phyloP scores from a whole-genome alignment of 2,113 vertebrate genomes.

The Capreolus pygargus region DNA sequence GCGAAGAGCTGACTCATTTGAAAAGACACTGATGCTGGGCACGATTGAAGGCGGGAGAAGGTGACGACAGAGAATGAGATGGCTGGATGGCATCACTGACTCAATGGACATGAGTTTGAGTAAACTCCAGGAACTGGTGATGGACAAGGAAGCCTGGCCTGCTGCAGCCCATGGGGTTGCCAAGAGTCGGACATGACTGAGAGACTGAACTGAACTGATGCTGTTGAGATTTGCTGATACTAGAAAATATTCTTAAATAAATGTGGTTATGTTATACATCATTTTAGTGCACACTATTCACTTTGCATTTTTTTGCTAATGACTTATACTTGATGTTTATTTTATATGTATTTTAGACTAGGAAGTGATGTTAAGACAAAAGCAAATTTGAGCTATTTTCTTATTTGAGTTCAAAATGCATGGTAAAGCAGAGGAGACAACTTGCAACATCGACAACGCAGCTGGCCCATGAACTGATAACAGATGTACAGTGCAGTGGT shows the following conservation, averaged over 20 bases:
- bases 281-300: background rate
- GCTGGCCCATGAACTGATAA: background rate
- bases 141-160: background rate
- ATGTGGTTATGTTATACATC: background rate
- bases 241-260: background rate
- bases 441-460: background rate
- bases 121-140: background rate
- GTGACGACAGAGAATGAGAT: background rate
- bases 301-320: background rate
- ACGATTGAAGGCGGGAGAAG: rapidly evolving
- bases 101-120: background rate
- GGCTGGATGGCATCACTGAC: background rate
- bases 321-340: background rate
- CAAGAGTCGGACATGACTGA: background rate
- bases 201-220: background rate
- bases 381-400: background rate
- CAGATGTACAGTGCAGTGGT: background rate
- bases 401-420: background rate
- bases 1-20: background rate
- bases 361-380: background rate
- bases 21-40: background rate
- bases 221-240: background rate
- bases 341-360: background rate
- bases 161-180: background rate
- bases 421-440: background rate